phyloP scores from a whole-genome alignment of 2,113 vertebrate genomes.

The Deroptyus accipitrinus region DNA sequence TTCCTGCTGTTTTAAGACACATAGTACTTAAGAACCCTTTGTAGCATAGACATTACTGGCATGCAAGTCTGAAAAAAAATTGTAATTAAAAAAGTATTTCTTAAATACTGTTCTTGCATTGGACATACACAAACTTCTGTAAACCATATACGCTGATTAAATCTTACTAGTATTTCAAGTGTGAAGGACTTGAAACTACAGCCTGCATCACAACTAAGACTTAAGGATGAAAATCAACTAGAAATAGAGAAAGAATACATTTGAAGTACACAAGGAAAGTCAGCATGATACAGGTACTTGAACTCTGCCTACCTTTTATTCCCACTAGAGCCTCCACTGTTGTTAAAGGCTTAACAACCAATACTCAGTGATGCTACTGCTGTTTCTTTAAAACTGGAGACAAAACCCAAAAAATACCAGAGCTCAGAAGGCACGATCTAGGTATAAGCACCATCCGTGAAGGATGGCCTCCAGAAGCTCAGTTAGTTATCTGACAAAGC shows the following conservation, averaged over 20 bases:
- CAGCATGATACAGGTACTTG: neutral
- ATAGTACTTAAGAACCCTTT: neutral
- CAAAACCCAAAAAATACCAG: neutral
- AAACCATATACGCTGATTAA: neutral
- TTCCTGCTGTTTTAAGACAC: neutral
- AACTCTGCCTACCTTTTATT: neutral
- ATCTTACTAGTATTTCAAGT: neutral
- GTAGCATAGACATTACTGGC: neutral
- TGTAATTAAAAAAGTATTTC: neutral
- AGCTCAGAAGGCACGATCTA: neutral
- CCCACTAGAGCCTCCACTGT: neutral
- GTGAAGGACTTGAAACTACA: neutral
- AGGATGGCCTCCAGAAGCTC: neutral
- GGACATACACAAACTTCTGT: neutral
- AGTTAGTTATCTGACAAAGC: neutral
- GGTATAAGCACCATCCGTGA: neutral
- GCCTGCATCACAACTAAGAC: neutral
- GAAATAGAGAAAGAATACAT: neutral
- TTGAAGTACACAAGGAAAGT: neutral
- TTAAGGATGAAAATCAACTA: neutral
- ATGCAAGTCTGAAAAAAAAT: neutral
- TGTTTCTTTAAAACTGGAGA: neutral
- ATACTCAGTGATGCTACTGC: neutral
- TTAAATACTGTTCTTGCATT: neutral
- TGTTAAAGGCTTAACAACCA: neutral